Evolutionary conservation across 2,113 vertebrate genomes (phyloP).

Genomic region (Cathartes aura): DNA sequence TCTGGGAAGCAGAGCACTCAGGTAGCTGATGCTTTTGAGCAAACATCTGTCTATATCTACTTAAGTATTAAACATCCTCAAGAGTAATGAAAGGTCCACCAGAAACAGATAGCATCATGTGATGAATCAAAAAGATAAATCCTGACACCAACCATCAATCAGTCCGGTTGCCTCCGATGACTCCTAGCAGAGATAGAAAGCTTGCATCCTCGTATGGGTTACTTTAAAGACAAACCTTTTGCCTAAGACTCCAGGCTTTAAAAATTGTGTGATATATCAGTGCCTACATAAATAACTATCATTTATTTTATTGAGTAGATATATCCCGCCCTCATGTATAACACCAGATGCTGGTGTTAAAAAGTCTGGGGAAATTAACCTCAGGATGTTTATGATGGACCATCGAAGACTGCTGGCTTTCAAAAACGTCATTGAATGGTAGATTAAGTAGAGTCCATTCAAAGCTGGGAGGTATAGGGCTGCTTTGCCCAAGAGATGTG

Average conservation of each 20-base stretch:
- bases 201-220: background rate
- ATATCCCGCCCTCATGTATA: background rate
- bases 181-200: background rate
- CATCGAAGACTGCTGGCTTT: background rate
- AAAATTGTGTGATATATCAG: background rate
- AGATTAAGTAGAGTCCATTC: background rate
- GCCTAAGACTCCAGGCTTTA: background rate
- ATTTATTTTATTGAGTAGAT: background rate
- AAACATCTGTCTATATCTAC: background rate
- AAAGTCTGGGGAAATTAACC: background rate
- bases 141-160: background rate
- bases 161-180: background rate
- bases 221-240: background rate
- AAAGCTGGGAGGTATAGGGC: background rate
- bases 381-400: background rate
- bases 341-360: background rate
- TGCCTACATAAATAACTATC: background rate
- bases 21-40: background rate
- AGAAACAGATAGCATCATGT: background rate
- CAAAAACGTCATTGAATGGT: background rate
- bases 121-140: background rate
- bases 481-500: background rate
- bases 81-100: background rate
- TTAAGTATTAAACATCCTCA: background rate
- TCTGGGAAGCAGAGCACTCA: background rate